Percentiles rank a stretch among this genome's conserved stretches.
These are phyloP conservation scores for Rugalucina vietnamica DNA, from an alignment of 2,888 invertebrate genomes.

Conservation along the genomic window DNA sequence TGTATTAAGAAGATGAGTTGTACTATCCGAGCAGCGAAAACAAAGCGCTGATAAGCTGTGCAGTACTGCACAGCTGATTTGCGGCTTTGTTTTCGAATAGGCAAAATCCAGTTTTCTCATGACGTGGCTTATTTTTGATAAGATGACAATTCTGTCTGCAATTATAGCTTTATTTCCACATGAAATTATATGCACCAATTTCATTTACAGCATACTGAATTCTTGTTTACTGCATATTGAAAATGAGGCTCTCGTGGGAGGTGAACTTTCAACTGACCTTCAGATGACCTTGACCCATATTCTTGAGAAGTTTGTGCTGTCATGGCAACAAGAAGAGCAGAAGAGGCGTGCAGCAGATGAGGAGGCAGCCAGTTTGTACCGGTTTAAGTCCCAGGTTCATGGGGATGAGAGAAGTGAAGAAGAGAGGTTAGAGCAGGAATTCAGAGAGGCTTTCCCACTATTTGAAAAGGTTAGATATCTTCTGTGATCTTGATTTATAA, in stretches of 20 bases:
- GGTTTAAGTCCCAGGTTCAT: constrained; percentile 78
- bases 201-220: constrained; percentile 77
- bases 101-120: too few species aligned
- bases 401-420: constrained; percentile 83
- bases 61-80: too few species aligned
- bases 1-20: too few species aligned
- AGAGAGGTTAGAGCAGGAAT: constrained; percentile 80
- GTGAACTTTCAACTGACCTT: constrained; percentile 63
- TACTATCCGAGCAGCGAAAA: too few species aligned
- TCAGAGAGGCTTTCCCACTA: constrained; percentile 82
- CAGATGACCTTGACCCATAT: constrained; percentile 69
- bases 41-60: too few species aligned
- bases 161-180: too few species aligned
- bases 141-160: too few species aligned
- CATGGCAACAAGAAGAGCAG: constrained; percentile 92
- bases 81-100: too few species aligned
- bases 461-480: constrained; percentile 79
- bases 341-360: constrained; percentile 88
- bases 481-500: too few species aligned
- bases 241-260: constrained; percentile 87
- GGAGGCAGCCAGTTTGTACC: constrained; percentile 90
- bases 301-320: constrained; percentile 86
- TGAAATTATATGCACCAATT: too few species aligned
- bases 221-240: constrained; percentile 89
- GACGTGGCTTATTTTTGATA: too few species aligned